A percentile compares a stretch with the other conserved stretches of the same genome.
Evolutionary conservation across 2,888 invertebrate genomes (phyloP).

Genomic region (Campoplex capitator): DNA sequence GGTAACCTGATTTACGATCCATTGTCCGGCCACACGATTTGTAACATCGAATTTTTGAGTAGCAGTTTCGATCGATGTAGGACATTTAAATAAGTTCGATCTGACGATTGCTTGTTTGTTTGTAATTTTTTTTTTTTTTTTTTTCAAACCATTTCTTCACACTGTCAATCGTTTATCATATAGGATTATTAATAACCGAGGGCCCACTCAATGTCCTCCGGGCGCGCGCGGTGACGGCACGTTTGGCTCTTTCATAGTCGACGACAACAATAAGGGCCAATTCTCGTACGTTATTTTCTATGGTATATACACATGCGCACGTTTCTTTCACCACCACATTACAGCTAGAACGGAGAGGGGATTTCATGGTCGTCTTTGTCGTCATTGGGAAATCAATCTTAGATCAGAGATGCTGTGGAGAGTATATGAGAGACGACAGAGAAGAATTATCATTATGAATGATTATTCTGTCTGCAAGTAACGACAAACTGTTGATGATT

Average conservation of each 20-base stretch:
- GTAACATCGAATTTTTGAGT: constrained; percentile 3
- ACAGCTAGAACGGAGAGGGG: constrained; percentile 23
- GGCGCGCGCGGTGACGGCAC: constrained; percentile 19
- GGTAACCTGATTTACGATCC: constrained; percentile 3
- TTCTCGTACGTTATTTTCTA: constrained; percentile 42
- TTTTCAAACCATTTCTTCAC: not conserved
- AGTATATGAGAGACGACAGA: constrained; percentile 4
- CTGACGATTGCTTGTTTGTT: not conserved
- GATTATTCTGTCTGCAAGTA: constrained; percentile 36
- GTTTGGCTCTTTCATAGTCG: constrained; percentile 10
- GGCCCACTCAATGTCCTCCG: constrained; percentile 1
- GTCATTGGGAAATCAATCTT: constrained; percentile 61
- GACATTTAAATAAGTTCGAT: constrained; percentile 13
- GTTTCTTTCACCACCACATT: constrained; percentile 18
- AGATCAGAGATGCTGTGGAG: constrained; percentile 38
- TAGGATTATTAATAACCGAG: constrained; percentile 51
- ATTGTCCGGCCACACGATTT: not conserved
- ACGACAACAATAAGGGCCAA: constrained; percentile 64
- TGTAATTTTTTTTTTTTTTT: no score
- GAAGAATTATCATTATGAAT: constrained; percentile 59
- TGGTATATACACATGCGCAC: not conserved
- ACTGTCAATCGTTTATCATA: constrained; percentile 44
- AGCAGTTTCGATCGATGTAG: constrained; percentile 17
- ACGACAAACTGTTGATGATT: constrained; percentile 7
- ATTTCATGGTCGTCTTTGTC: constrained; percentile 38